phyloP scores from a whole-genome alignment of 2,888 invertebrate species.

The Drosophila antonietae region DNA sequence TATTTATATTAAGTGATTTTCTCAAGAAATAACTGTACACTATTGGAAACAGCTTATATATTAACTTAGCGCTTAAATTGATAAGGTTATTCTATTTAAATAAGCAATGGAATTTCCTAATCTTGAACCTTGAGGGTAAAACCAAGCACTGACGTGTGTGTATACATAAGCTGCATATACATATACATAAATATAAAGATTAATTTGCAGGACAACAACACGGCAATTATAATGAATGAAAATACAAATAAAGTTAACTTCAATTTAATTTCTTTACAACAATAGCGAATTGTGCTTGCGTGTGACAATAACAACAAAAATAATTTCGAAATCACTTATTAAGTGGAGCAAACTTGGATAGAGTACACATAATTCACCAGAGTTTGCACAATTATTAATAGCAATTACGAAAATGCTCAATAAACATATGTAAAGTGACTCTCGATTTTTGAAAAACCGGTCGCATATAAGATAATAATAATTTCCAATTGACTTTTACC shows the following conservation, averaged over 20 bases:
- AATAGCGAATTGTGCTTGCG: conserved; percentile 32
- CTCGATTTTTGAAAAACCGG: conserved; percentile 28
- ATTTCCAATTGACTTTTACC: conserved; percentile 39
- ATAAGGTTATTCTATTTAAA: neutral
- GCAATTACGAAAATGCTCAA: conserved; percentile 22
- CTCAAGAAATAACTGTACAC: neutral
- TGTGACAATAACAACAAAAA: conserved; percentile 28
- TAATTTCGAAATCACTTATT: conserved; percentile 28
- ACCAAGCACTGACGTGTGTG: neutral
- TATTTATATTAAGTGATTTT: neutral
- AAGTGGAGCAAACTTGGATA: conserved; percentile 5
- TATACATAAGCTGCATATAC: neutral
- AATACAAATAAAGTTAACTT: conserved; percentile 14
- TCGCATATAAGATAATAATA: conserved; percentile 23
- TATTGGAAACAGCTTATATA: neutral
- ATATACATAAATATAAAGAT: neutral
- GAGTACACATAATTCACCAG: conserved; percentile 10
- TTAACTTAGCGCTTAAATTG: neutral
- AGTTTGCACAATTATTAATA: conserved; percentile 19
- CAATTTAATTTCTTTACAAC: conserved; percentile 10
- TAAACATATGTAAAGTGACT: conserved; percentile 14
- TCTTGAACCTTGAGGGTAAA: neutral
- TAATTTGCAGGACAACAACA: neutral
- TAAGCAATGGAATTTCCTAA: neutral
- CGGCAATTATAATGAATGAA: conserved; percentile 5